Percentiles rank a stretch among this genome's conserved stretches.
phyloP scores from a whole-genome alignment of 1,140 invertebrate species.

The Berghia stephanieae region DNA sequence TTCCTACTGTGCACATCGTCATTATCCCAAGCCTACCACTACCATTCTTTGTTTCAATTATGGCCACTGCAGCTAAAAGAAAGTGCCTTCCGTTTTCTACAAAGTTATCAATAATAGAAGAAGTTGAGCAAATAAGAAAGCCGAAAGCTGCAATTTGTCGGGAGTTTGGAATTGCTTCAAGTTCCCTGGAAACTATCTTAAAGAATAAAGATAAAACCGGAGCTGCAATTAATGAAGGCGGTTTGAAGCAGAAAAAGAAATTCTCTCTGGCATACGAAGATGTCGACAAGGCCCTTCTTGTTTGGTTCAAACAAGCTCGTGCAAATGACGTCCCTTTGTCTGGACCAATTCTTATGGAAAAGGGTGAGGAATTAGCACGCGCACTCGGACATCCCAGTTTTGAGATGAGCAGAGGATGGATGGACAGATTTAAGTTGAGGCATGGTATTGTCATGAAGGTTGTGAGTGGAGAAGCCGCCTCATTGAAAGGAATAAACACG shows the following conservation, averaged over 20 bases:
- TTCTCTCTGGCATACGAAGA: background rate
- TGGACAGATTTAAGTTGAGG: background rate
- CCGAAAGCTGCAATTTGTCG: background rate
- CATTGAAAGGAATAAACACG: too few relatives aligned
- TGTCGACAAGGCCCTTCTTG: background rate
- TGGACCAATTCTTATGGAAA: constrained; percentile 9
- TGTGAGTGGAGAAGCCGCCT: background rate
- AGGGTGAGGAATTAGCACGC: background rate
- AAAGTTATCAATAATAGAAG: background rate
- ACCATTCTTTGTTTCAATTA: too few relatives aligned
- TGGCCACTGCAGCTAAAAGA: background rate
- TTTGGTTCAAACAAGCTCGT: background rate
- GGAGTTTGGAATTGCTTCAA: background rate
- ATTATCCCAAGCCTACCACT: too few relatives aligned
- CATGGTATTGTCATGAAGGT: background rate
- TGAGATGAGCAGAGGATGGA: background rate
- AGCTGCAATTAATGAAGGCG: background rate
- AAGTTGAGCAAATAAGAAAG: background rate
- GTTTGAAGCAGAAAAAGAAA: background rate
- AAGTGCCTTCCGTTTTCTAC: background rate
- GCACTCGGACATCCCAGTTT: background rate
- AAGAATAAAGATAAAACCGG: background rate
- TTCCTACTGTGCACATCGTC: too few relatives aligned
- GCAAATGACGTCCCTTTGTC: background rate
- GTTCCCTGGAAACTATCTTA: background rate